Conservation (phyloP, 2,797 vertebrate species). For the Amphiprion clarkii region DNA sequence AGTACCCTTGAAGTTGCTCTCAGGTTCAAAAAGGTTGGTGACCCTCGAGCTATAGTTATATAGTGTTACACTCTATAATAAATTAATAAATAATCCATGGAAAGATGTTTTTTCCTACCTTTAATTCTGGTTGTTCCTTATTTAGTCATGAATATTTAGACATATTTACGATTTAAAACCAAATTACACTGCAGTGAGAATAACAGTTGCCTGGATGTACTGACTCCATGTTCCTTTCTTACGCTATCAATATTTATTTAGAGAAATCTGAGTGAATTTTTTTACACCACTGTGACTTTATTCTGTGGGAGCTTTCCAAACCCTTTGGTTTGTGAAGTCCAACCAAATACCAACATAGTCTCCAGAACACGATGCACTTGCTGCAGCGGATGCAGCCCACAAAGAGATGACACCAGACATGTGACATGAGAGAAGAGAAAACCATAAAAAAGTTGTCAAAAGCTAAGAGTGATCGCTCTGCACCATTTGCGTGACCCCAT, state of each 20-base stretch:
- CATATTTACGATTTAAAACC: constrained; percentile 22
- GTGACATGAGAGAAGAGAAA: constrained; percentile 24
- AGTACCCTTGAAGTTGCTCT: too few relatives aligned
- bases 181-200: constrained; percentile 39
- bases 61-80: neutral
- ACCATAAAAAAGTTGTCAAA: constrained; percentile 27
- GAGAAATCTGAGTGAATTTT: constrained; percentile 28
- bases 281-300: constrained; percentile 28
- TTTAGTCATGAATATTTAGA: constrained; percentile 45
- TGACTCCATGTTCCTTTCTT: constrained; percentile 17
- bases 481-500: constrained; percentile 37
- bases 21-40: too few relatives aligned
- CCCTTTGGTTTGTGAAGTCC: constrained; percentile 4
- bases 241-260: constrained; percentile 29
- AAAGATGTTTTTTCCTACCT: neutral
- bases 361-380: constrained; percentile 2
- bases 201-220: constrained; percentile 2
- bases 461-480: constrained; percentile 45
- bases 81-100: neutral
- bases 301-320: constrained; percentile 5
- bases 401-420: constrained; percentile 8
- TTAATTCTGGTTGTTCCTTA: constrained; percentile 17
- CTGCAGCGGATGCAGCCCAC: constrained; percentile 13
- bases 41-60: too few relatives aligned
- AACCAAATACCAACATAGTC: constrained; percentile 10